Conservation (phyloP, 2,888 invertebrate species). For the Nephrocerus scutellatus region DNA sequence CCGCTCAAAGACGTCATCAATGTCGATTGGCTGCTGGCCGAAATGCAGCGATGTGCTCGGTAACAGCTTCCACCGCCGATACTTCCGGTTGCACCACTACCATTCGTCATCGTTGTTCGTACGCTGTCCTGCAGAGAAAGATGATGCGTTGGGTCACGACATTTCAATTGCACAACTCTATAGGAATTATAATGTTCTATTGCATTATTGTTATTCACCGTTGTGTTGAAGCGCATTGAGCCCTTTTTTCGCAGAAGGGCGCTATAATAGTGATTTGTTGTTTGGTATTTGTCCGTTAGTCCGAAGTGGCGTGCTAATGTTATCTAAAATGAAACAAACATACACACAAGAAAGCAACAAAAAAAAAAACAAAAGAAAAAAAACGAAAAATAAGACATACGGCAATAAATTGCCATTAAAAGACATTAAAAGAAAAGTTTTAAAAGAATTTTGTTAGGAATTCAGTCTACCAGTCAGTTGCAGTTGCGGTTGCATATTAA, state of each 20-base stretch:
- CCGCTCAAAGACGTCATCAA: conserved; percentile 35
- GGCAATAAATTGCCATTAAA: not conserved
- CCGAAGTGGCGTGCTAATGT: conserved; percentile 44
- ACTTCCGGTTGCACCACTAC: conserved; percentile 32
- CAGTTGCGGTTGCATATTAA: conserved; percentile 40
- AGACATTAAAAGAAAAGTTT: conserved; percentile 4
- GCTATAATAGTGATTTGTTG: conserved; percentile 42
- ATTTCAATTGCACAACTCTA: conserved; percentile 43
- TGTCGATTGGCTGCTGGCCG: conserved; percentile 38
- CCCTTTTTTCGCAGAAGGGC: conserved; percentile 43
- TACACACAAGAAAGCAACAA: conserved; percentile 1
- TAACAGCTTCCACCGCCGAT: conserved; percentile 21
- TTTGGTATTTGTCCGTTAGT: conserved; percentile 35
- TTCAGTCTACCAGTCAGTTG: not conserved
- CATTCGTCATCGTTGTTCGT: conserved; percentile 39
- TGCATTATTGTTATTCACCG: conserved; percentile 43
- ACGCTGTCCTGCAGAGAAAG: conserved; percentile 45
- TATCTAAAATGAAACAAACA: conserved; percentile 28
- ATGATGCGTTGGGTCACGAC: conserved; percentile 44
- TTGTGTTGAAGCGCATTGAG: conserved; percentile 42
- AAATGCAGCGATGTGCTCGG: conserved; percentile 32
- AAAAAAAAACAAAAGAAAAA: not conserved
- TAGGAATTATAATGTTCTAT: conserved; percentile 40
- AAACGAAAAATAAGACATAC: not conserved
- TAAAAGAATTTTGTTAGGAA: conserved; percentile 5